Evolutionary conservation across 2,113 vertebrate species (phyloP), one percentile per base, ranked within the genome.

Genomic region (Chiloscyllium plagiosum): DNA sequence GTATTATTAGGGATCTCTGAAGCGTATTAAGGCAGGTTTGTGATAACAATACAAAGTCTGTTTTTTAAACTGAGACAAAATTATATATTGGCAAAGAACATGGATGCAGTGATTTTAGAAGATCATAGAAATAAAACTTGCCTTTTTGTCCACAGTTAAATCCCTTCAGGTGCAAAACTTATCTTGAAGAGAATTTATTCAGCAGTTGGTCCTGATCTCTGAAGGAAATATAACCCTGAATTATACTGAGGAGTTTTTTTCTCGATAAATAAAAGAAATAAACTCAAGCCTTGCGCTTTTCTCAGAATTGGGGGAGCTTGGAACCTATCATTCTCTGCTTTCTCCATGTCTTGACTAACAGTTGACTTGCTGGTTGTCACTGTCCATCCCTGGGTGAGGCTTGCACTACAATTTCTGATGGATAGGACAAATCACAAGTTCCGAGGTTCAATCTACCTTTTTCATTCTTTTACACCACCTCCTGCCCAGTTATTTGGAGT

Each of bases 1-100:
- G 56, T 92, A 92, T 92, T 92, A 92, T 92, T 92, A 92, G 33
- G 56, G 61, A 66, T 92, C 61, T 66, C 89, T 95, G 93, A 95
- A 95, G 66, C 42, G 72, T 42, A 50, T 50, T 29, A 26, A 95
- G 93, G 66, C 37, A 95, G 24, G 33, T 72, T 95, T 95, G 72
- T 95, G 93, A 95, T 95, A 68, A 50, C 93, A 95, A 19, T 72
- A 72, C 68, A 72, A 52, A 17, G 68, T 17, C 26, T 95, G 72
- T 72, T 95, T 69, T 95, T 72, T 95, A 72, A 72, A 72, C 68
- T 47, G 42, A 95, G 42, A 8, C 68, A 95, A 94, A 94, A 95
- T 95, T 95, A 95, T 68, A 26, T 0, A 26, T 42, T 42, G 20
- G 20, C n/a, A n/a, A 68, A 42, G 93, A 69, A 69, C 22, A 50